These are phyloP conservation scores for Eupelmus urozonus DNA, from an alignment of 2,888 invertebrate species.

Conservation along the genomic window DNA sequence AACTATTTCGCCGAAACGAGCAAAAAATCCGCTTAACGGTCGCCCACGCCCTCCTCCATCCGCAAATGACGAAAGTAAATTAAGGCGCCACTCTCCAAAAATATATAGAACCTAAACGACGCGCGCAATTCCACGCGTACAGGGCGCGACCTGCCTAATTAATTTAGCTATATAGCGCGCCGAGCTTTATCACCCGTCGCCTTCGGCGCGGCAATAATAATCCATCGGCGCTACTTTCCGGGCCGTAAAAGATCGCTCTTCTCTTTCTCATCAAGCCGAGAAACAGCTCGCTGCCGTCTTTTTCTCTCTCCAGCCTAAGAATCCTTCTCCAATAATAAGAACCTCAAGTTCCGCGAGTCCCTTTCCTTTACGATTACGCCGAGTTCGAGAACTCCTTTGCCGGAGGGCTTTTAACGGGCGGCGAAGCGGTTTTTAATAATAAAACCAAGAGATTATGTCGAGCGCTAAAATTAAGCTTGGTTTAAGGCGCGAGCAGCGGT, in stretches of 20 bases:
- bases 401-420: neutral
- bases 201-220: too few species aligned
- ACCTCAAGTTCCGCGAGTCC: too few species aligned
- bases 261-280: slow-evolving; percentile 10
- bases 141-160: slow-evolving; percentile 28
- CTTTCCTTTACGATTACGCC: too few species aligned
- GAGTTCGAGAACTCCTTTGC: too few species aligned
- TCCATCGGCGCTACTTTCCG: neutral
- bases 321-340: too few species aligned
- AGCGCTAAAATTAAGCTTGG: neutral
- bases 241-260: slow-evolving; percentile 18
- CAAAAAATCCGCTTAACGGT: neutral
- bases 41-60: neutral
- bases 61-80: slow-evolving; percentile 28
- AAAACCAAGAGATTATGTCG: neutral
- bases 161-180: slow-evolving; percentile 22
- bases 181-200: slow-evolving; percentile 28
- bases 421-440: neutral
- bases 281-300: too few species aligned
- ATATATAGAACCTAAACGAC: slow-evolving; percentile 15
- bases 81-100: slow-evolving; percentile 14
- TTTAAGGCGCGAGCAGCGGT: slow-evolving; percentile 2
- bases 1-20: neutral
- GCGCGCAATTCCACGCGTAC: neutral
- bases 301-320: too few species aligned